Evolutionary conservation across 2,888 invertebrate genomes (phyloP), one percentile per base, ranked within the genome.

Genomic region (Chesias legatella): DNA sequence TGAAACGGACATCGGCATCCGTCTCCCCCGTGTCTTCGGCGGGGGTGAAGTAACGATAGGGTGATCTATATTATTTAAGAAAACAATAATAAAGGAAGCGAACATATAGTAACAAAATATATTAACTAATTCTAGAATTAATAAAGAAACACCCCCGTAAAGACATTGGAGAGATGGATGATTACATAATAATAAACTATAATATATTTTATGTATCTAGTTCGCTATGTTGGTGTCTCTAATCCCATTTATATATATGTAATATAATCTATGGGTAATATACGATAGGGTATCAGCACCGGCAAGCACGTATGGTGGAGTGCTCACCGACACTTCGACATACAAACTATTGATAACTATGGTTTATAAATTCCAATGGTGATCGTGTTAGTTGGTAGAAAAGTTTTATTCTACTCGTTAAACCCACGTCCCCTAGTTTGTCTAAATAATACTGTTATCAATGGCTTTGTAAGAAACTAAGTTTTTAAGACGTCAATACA

Each of bases 381-480:
- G 77, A 73, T 69, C 63, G 56, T 67, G 70, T 62, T 64, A 69
- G 70, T 75, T 79, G 83, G 84, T 84, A 82, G 73, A 74, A 71
- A 40, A 21, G 73, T 65, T 76, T 72, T 76, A 78, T 56, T 64
- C 82, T 83, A 84, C 71, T 67, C 57, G 66, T 76, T 75, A 76
- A 82, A 82, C 72, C 68, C 72, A 81, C 79, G 65, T 68, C 75
- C n/a, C n/a, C 84, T 83, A 85, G 72, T 78, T 80, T 74, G 60
- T 80, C 85, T 86, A 86, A 85, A 82, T 88, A 88, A 88, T 88
- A 88, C 88, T 88, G 88, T 83, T 85, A 76, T 84, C 83, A 85
- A 88, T 88, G 86, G 88, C 86, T 84, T 86, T 84, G 84, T 86
- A 84, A 79, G 73, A 83, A 79, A 78, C 73, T 76, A 79, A 75